These are phyloP conservation scores for Drosophila atripex DNA, from an alignment of 2,888 invertebrate genomes.

Conservation along the genomic window DNA sequence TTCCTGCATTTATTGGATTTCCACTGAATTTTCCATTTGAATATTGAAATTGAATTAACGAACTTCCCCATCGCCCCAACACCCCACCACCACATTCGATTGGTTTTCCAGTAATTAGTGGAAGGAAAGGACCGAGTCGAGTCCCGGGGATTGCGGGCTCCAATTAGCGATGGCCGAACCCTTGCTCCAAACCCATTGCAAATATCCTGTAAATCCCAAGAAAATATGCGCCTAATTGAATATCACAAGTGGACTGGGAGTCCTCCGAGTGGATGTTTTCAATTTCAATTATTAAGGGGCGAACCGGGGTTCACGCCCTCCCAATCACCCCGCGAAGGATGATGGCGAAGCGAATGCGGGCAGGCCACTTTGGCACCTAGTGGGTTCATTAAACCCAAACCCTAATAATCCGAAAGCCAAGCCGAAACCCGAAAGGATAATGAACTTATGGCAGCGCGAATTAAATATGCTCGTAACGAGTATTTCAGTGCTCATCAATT, in stretches of 20 bases:
- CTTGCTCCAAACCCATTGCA: constrained; percentile 6
- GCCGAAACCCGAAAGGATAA: constrained; percentile 54
- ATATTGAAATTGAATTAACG: constrained; percentile 63
- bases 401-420: constrained; percentile 38
- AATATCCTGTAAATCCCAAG: constrained; percentile 47
- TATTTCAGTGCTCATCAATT: constrained; percentile 64
- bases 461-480: constrained; percentile 56
- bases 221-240: constrained; percentile 74
- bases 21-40: constrained; percentile 39
- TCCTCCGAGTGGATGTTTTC: constrained; percentile 58
- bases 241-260: constrained; percentile 15
- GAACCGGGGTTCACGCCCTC: background rate
- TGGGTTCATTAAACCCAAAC: constrained; percentile 69
- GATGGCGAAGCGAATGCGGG: constrained; percentile 12
- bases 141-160: constrained; percentile 37
- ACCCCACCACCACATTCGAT: no score
- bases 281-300: constrained; percentile 69
- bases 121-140: constrained; percentile 31
- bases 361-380: constrained; percentile 63
- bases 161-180: constrained; percentile 56
- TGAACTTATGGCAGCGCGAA: constrained; percentile 55
- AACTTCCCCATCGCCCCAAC: constrained; percentile 16
- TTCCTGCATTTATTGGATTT: constrained; percentile 34
- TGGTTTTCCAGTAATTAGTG: constrained; percentile 66
- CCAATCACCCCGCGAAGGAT: no score